Evolutionary conservation across 2,797 vertebrate species (phyloP), one percentile per base, ranked within the genome.

Genomic region (Semaprochilodus insignis): DNA sequence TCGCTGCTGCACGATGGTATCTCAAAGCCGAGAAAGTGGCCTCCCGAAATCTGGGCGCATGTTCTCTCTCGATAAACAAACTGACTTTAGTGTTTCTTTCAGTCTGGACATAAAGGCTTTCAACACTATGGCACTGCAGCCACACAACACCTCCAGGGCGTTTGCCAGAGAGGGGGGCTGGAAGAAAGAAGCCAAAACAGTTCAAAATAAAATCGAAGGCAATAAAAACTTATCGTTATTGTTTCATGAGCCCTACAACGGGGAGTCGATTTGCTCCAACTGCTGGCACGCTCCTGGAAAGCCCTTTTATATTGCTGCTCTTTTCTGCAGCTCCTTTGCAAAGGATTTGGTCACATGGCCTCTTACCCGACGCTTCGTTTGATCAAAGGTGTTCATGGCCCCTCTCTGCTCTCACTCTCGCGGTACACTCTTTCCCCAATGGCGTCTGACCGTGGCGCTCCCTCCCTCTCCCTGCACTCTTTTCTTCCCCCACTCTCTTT

Each of bases 211-310:
- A 78, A 65, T 57, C 77, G 70, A 81, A 65, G 74, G 79, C 57
- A 36, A 84, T 75, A 57, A 74, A 74, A 87, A 82, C 51, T 78
- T 78, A 74, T 21, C 36, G 65, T 77, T 84, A 78, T 77, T n/a
- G 78, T 72, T 81, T 80, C 27, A 71, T 75, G 70, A 84, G 62
- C 71, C 77, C 65, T 13, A 44, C 25, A 51, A 76, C 69, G 34
- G 51, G 7, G 63, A 67, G 31, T 31, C 31, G 31, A 31, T 31
- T 31, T 31, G 65, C 34, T 48, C 63, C 77, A 85, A 80, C 80
- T 82, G 84, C 72, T 71, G 31, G 31, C 31, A n/a, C 54, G 14
- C 48, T 40, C 44, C 31, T 69, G 8, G 57, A 60, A 21, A 15
- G 52, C 52, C 23, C 78, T 80, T 80, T 79, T 72, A 11, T 73